Conservation (phyloP, 23 tunicate species). For the Botrylloides violaceus region DNA sequence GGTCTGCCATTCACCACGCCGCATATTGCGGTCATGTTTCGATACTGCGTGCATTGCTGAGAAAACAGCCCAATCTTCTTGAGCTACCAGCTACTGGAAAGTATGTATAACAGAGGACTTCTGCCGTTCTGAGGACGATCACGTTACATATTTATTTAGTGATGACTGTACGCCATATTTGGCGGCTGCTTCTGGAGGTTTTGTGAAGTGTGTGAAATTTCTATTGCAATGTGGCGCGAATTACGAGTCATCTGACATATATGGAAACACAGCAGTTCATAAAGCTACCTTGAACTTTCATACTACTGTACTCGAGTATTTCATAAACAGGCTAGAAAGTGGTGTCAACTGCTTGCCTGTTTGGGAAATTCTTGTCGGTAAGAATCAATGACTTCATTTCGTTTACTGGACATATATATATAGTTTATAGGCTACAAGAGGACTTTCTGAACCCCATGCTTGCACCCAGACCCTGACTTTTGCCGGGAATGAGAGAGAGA, state of each 20-base stretch:
- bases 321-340: conserved; percentile 12
- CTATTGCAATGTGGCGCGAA: conserved; percentile 58
- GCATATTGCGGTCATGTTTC: conserved; percentile 52
- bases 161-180: conserved; percentile 76
- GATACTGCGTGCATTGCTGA: conserved; percentile 34
- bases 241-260: conserved; percentile 31
- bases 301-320: conserved; percentile 47
- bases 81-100: conserved; percentile 67
- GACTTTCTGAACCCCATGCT: too few species aligned
- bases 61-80: conserved; percentile 56
- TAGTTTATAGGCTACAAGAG: too few species aligned
- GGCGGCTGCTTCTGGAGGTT: conserved; percentile 78
- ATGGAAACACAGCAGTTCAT: conserved; percentile 43
- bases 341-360: conserved; percentile 21
- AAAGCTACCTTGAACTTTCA: conserved; percentile 55
- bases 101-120: conserved; percentile 27
- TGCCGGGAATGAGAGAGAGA: too few species aligned
- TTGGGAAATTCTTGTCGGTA: conserved; percentile 68
- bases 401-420: too few species aligned
- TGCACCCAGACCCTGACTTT: too few species aligned
- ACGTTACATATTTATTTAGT: conserved; percentile 14
- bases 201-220: conserved; percentile 36
- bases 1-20: conserved; percentile 76
- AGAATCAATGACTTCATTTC: too few species aligned
- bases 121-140: background rate